phyloP scores from a whole-genome alignment of 35 echinoderm and acorn worm species.

The Apostichopus parvimensis region DNA sequence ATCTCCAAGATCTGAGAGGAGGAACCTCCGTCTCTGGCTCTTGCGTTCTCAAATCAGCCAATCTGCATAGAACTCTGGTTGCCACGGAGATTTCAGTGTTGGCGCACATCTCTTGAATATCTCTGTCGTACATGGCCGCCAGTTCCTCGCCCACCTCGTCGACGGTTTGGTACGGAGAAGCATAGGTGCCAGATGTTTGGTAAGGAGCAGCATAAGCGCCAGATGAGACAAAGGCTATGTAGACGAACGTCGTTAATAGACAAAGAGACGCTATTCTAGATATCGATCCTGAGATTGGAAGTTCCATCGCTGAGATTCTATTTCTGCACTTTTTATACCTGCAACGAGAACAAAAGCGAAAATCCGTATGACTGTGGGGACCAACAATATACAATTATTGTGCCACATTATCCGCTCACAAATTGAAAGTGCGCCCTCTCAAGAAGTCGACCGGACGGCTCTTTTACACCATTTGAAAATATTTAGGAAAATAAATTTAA shows the following conservation, averaged over 20 bases:
- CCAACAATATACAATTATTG: no score
- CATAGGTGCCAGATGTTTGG: conserved; percentile 12
- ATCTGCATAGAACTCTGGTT: conserved; percentile 30
- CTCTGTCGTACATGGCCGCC: background rate
- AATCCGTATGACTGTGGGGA: no score
- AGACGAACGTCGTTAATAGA: conserved; percentile 18
- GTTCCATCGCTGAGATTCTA: background rate
- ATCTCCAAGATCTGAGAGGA: background rate
- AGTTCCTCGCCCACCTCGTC: background rate
- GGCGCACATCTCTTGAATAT: background rate
- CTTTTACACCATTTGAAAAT: no score
- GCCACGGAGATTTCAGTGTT: background rate
- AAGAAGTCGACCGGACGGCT: no score
- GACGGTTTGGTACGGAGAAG: background rate
- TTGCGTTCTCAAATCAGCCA: background rate
- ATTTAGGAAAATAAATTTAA: no score
- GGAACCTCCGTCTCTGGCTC: background rate
- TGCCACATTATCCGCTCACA: background rate
- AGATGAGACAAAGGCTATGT: conserved; percentile 39
- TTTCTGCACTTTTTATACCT: background rate
- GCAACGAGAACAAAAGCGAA: background rate
- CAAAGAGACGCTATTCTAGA: background rate
- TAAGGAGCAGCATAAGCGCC: conserved; percentile 15
- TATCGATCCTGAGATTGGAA: background rate
- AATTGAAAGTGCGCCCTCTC: background rate